phyloP scores from a whole-genome alignment of 2,113 vertebrate species.

The Zapornia atra region DNA sequence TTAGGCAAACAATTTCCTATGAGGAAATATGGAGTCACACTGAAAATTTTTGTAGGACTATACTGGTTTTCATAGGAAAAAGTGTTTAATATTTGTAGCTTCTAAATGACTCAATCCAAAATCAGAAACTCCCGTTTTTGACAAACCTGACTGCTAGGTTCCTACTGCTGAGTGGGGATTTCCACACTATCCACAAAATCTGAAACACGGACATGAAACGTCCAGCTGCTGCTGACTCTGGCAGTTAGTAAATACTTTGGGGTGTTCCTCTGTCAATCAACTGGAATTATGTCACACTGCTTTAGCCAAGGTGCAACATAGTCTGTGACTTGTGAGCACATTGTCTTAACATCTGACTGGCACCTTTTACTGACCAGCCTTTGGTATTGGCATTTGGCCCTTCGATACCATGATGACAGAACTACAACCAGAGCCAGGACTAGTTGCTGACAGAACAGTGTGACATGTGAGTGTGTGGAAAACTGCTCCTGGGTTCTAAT shows the following conservation, averaged over 20 bases:
- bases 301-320: neutral
- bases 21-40: neutral
- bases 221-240: neutral
- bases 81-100: neutral
- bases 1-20: neutral
- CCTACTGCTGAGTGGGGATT: neutral
- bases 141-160: neutral
- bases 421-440: neutral
- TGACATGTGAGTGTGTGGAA: neutral
- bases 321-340: accelerated
- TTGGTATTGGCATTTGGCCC: neutral
- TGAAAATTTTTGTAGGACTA: neutral
- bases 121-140: neutral
- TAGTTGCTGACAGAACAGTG: neutral
- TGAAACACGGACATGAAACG: neutral
- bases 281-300: neutral
- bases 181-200: neutral
- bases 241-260: neutral
- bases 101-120: neutral
- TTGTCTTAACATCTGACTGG: neutral
- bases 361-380: neutral
- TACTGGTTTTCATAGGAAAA: neutral
- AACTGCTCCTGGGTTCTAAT: neutral
- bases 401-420: neutral
- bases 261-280: neutral